Evolutionary conservation across 2,888 invertebrate genomes (phyloP).

Genomic region (Atherix ibis): DNA sequence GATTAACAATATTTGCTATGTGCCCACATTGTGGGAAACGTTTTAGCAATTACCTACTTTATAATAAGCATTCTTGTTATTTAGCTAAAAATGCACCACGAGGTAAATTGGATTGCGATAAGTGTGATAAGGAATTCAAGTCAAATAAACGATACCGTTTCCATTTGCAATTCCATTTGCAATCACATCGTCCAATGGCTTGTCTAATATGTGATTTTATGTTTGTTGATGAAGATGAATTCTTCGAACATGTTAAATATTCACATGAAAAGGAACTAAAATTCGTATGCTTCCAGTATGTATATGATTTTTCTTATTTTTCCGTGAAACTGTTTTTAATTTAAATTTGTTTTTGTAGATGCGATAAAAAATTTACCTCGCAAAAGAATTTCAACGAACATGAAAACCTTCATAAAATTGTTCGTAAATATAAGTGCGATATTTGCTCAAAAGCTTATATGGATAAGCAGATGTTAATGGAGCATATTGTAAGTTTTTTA

Average conservation of each 20-base stretch:
- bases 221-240: conserved; percentile 21
- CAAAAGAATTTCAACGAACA: conserved; percentile 15
- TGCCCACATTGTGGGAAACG: conserved; percentile 23
- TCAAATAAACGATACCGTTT: conserved; percentile 21
- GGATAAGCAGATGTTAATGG: conserved; percentile 7
- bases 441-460: conserved; percentile 16
- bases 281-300: conserved; percentile 19
- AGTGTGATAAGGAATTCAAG: conserved; percentile 14
- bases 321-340: neutral
- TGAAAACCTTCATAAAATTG: conserved; percentile 15
- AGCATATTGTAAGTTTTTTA: conserved; percentile 7
- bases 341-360: conserved; percentile 15
- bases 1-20: conserved; percentile 6
- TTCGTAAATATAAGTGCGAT: conserved; percentile 14
- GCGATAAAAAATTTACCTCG: conserved; percentile 21
- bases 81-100: conserved; percentile 18
- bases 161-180: conserved; percentile 28
- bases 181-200: conserved; percentile 21
- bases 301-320: neutral
- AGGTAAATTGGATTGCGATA: conserved; percentile 17
- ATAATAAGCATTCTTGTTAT: conserved; percentile 28
- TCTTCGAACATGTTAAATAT: conserved; percentile 27
- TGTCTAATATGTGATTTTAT: conserved; percentile 24
- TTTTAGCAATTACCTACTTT: conserved; percentile 22
- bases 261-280: conserved; percentile 19